These are phyloP conservation scores for Abrostola tripartita DNA, from an alignment of 2,888 invertebrate species.

Conservation along the genomic window DNA sequence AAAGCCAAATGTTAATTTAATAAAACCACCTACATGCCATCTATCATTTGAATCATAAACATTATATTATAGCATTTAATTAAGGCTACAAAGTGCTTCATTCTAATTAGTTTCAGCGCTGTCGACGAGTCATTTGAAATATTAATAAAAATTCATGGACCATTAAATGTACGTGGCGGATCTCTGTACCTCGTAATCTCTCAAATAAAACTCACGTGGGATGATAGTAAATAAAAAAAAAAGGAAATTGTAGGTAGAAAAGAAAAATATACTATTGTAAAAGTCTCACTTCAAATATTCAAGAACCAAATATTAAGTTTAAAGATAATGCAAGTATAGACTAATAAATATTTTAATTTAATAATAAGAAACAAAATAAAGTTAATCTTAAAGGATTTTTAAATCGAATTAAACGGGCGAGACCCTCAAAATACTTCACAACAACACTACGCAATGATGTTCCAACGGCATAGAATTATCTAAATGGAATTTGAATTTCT, in stretches of 20 bases:
- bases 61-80: conserved; percentile 32
- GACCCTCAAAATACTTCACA: too few species aligned
- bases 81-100: conserved; percentile 27
- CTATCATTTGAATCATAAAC: conserved; percentile 26
- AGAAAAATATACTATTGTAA: neutral
- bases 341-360: too few species aligned
- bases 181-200: neutral
- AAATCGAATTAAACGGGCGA: neutral
- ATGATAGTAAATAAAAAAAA: neutral
- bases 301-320: too few species aligned
- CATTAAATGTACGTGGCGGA: neutral
- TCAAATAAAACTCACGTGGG: neutral
- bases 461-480: neutral
- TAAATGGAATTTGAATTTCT: neutral
- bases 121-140: conserved; percentile 18
- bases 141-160: conserved; percentile 1
- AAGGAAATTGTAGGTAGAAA: neutral
- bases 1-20: conserved; percentile 18
- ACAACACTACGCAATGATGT: too few species aligned
- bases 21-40: conserved; percentile 18
- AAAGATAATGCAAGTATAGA: too few species aligned
- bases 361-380: neutral
- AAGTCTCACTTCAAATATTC: too few species aligned
- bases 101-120: conserved; percentile 20
- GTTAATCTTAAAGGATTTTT: neutral